Conservation (phyloP, 2,797 vertebrate species). For the Diplodus sargus region DNA sequence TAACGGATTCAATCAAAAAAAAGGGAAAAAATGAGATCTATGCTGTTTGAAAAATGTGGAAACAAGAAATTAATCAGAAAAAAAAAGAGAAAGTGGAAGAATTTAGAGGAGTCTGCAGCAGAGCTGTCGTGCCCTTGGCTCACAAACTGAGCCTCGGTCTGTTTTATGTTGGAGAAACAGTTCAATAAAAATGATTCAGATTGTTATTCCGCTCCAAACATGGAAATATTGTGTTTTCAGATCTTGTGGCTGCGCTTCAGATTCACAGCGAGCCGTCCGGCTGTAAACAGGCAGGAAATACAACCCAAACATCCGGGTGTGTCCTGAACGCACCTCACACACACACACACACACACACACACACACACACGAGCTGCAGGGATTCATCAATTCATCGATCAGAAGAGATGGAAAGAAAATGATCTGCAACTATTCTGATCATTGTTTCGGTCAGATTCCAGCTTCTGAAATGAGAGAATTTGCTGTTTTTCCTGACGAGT, state of each 20-base stretch:
- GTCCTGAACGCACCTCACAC: slow-evolving; percentile 27
- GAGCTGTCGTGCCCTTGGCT: slow-evolving; percentile 47
- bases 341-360: too few relatives aligned
- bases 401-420: too few relatives aligned
- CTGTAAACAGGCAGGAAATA: slow-evolving; percentile 18
- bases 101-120: slow-evolving; percentile 39
- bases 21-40: slow-evolving; percentile 24
- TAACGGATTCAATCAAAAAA: slow-evolving; percentile 58
- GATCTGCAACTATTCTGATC: too few relatives aligned
- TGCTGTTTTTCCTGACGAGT: too few relatives aligned
- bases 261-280: slow-evolving; percentile 32
- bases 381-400: too few relatives aligned
- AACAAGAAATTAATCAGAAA: slow-evolving; percentile 60
- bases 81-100: slow-evolving; percentile 16
- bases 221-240: slow-evolving; percentile 51
- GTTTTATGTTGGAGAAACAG: slow-evolving; percentile 42
- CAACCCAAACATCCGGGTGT: neutral
- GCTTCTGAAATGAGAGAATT: too few relatives aligned
- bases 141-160: slow-evolving; percentile 25
- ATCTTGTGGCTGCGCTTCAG: slow-evolving; percentile 36
- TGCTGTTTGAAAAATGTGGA: slow-evolving; percentile 57
- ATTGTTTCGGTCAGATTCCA: too few relatives aligned
- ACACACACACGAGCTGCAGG: too few relatives aligned
- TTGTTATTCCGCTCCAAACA: slow-evolving; percentile 34
- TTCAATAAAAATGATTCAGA: slow-evolving; percentile 58